phyloP scores from a whole-genome alignment of 2,113 vertebrate species.

The Corythornis vintsioides region DNA sequence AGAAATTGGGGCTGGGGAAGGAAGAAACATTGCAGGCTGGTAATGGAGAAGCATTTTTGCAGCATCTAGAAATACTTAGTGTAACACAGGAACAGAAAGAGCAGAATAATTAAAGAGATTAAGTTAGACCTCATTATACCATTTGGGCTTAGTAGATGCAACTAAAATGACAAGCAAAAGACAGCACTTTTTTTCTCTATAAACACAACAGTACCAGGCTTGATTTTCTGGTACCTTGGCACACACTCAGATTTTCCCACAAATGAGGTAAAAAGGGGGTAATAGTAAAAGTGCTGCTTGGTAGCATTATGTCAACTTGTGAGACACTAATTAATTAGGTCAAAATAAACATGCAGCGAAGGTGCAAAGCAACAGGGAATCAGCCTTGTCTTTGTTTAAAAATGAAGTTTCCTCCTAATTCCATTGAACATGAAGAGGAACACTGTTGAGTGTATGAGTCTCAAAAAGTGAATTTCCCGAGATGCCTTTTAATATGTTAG shows the following conservation, averaged over 20 bases:
- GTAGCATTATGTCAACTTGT: not conserved
- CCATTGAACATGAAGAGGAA: not conserved
- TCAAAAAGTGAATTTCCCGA: constrained; percentile 7
- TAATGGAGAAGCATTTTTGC: not conserved
- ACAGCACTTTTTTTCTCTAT: not conserved
- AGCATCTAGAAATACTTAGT: not conserved
- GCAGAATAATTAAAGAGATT: not conserved
- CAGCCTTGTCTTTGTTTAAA: not conserved
- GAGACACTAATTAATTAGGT: not conserved
- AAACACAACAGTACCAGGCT: not conserved
- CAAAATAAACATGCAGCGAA: not conserved
- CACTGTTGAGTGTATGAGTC: not conserved
- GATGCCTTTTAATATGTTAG: not conserved
- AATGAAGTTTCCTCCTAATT: not conserved
- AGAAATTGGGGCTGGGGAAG: not conserved
- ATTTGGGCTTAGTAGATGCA: not conserved
- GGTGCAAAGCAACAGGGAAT: not conserved
- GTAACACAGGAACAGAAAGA: not conserved
- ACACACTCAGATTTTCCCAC: not conserved
- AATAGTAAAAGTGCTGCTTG: not conserved
- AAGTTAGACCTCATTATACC: not conserved
- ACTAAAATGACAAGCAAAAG: not conserved
- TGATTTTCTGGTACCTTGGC: not conserved
- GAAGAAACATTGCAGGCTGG: not conserved
- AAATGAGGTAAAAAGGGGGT: not conserved